Base-by-base conservation (phyloP, 2,797 vertebrate genomes). In the Adrianichthys oophorus region DNA sequence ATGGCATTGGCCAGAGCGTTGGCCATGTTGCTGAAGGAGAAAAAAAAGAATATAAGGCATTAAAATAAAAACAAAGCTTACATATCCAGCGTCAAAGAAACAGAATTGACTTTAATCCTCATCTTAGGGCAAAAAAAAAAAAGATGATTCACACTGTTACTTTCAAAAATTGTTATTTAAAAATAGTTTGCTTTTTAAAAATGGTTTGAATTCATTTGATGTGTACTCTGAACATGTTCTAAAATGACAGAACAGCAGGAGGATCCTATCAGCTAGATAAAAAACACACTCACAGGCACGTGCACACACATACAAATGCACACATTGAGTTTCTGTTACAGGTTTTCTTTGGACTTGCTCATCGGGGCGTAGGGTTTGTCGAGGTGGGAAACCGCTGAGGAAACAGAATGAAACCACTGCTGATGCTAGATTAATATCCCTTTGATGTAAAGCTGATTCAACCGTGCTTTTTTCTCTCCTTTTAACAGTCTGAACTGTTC, bases 1-100 rank as follows among this genome's bases (percentile, higher is more conserved):
- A 94, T 93, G 74, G 98, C 97, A 0, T 96, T 98, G 67, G 96
- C 96, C 70, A 99, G 89, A 0, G 98, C 96, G 0, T 95, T 98
- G 2, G 95, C 95, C 96, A 99, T 99, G 85, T 99, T 98, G 90
- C 98, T 99, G 86, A 37, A 52, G 55, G n/a, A 41, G 49, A 49
- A 32, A 45, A 37, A 21, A 64, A 26, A 26, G 41, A 16, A 45
- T 5, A 49, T 50, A 13, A 4, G 8, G 1, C 16, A 13, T 40
- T 7, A 3, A 7, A 26, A 24, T 57, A 18, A 46, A 32, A 47
- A 40, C 46, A 40, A 7, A 43, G 5, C 15, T 43, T 7, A 17
- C 5, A n/a, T 43, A n/a, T 43, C 15, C 16, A 43, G 7, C 8
- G 4, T 16, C 15, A 43, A 17, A n/a, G 15, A 42, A 44, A n/a